Evolutionary conservation across 2,797 vertebrate species (phyloP), one percentile per base, ranked within the genome.

Genomic region (Gadopsis bispinosus): DNA sequence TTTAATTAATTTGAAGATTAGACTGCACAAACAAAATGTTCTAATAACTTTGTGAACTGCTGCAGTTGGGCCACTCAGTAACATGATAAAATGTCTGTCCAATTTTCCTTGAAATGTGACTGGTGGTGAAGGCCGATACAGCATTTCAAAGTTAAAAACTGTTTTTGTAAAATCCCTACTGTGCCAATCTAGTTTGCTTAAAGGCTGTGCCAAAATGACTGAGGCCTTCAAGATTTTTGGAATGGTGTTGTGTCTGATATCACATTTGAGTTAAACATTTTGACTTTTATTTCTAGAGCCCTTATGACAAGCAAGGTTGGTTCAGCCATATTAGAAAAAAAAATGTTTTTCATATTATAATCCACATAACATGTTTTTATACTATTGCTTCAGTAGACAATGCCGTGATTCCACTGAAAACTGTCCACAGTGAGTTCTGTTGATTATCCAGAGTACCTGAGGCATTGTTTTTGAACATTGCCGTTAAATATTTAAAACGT

Each of bases 101-200:
- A 77, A n/a, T 39, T 76, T 69, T 73, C 22, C 70, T 63, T 50
- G 51, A 53, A 70, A 58, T 22, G 4, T 73, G 26, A 51, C 41
- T 58, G 2, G 43, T 61, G 37, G 8, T 48, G 19, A 59, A 59
- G 48, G 26, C 22, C 66, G 53, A 51, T 59, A 17, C 26, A 31
- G 19, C 55, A 43, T 47, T 12, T 74, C 29, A 65, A 60, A 70
- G 61, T 61, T 16, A 20, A 55, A 33, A 47, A 20, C 5, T 12
- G 60, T 39, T 50, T n/a, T 13, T 35, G 17, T 35, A 14, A 67
- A 82, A 73, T 64, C 41, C n/a, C 17, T 10, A 35, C 39, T 33
- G 22, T 51, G 53, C 17, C 29, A 74, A 61, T 19, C 39, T 26
- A 31, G 7, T 60, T 62, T 37, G 26, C 58, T 71, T 67, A 60